Conservation (phyloP, 2,888 invertebrate genomes). For the Leucoma salicis region DNA sequence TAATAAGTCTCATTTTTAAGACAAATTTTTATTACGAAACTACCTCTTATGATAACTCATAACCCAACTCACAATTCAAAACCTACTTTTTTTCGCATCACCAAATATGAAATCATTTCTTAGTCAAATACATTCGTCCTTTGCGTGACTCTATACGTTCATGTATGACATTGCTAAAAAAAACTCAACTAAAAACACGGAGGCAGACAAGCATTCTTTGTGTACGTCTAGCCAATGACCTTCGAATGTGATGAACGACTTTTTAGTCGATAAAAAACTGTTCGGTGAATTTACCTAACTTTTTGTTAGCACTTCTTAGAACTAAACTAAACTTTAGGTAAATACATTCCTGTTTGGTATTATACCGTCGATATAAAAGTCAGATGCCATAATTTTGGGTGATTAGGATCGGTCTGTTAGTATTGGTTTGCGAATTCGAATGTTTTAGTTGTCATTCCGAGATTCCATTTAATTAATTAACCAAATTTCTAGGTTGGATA, state of each 20-base stretch:
- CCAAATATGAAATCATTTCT: constrained; percentile 65
- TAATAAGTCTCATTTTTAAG: constrained; percentile 11
- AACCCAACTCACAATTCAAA: constrained; percentile 33
- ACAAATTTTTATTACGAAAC: constrained; percentile 14
- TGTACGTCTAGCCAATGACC: constrained; percentile 74
- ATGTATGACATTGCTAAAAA: constrained; percentile 70
- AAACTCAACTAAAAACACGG: constrained; percentile 67
- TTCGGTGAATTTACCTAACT: constrained; percentile 79
- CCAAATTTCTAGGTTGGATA: constrained; percentile 43
- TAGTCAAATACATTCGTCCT: constrained; percentile 66
- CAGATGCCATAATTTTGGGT: constrained; percentile 69
- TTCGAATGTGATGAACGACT: constrained; percentile 74
- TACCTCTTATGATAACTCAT: constrained; percentile 28
- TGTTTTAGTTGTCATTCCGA: constrained; percentile 24
- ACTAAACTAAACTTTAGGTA: constrained; percentile 53
- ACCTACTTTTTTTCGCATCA: constrained; percentile 48
- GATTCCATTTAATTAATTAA: constrained; percentile 51
- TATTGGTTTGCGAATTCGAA: constrained; percentile 42
- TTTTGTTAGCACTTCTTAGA: constrained; percentile 73
- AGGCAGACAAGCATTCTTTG: constrained; percentile 75
- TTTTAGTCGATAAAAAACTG: constrained; percentile 69
- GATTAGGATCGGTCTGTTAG: constrained; percentile 49
- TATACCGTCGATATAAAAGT: constrained; percentile 59
- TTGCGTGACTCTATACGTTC: constrained; percentile 68
- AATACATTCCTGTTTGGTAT: constrained; percentile 59